phyloP scores from a whole-genome alignment of 2,113 vertebrate genomes.

The Hemiscyllium ocellatum region DNA sequence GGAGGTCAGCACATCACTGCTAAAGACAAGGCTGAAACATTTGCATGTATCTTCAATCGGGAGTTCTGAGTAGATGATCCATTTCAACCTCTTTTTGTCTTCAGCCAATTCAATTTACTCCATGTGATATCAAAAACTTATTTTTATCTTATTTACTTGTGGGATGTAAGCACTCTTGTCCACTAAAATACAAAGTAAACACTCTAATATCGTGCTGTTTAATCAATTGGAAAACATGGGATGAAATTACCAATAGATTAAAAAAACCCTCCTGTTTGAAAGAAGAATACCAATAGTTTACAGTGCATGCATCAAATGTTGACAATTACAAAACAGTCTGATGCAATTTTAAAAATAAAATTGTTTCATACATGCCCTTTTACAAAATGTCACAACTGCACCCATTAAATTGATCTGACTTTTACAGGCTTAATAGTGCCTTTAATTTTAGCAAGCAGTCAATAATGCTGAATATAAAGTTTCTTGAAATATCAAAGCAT shows the following conservation, averaged over 20 bases:
- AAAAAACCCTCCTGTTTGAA: background rate
- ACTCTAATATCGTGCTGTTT: background rate
- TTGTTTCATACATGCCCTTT: background rate
- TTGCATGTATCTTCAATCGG: no score
- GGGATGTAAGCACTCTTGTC: no score
- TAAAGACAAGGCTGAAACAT: no score
- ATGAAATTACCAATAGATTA: background rate
- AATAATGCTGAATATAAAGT: background rate
- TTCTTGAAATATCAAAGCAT: background rate
- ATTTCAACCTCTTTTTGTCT: no score
- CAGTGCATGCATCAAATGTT: background rate
- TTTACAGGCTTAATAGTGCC: background rate
- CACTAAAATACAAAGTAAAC: background rate
- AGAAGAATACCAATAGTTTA: background rate
- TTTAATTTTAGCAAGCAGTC: background rate
- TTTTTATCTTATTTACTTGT: no score
- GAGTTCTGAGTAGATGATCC: no score
- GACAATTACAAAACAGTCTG: background rate
- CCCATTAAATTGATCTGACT: background rate
- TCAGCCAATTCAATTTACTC: no score
- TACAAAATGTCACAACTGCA: background rate
- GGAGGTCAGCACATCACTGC: no score
- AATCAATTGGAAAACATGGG: background rate
- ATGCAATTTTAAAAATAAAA: background rate
- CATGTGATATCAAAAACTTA: no score